Conservation (phyloP, 1,140 invertebrate species). For the Tetramorium parvispinum region DNA sequence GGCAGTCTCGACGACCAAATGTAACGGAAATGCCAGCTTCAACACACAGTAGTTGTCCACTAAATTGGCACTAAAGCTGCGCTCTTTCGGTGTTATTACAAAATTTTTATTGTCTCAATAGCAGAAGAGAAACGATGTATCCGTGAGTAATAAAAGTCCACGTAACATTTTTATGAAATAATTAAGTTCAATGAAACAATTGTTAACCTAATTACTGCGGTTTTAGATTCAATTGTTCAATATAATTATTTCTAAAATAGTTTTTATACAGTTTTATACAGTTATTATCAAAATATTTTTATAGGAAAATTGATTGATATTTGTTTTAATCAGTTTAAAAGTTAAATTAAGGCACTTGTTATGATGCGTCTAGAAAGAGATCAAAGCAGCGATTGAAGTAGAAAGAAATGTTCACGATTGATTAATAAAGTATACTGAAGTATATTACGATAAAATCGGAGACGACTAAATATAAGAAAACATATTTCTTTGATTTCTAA, state of each 20-base stretch:
- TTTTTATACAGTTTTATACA: neutral
- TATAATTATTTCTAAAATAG: neutral
- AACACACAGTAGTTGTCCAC: neutral
- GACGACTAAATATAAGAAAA: conserved; percentile 41
- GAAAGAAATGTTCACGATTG: conserved; percentile 27
- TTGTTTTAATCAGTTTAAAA: neutral
- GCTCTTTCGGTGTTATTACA: conserved; percentile 16
- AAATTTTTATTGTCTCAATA: neutral
- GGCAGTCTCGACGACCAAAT: neutral
- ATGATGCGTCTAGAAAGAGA: neutral
- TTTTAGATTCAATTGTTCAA: neutral
- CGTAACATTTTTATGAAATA: neutral
- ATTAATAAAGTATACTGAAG: conserved; percentile 32
- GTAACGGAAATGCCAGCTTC: neutral
- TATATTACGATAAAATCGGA: conserved; percentile 29
- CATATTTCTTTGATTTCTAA: conserved; percentile 46
- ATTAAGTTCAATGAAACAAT: conserved; percentile 1
- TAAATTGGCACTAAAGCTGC: conserved; percentile 27
- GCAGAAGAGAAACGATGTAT: neutral
- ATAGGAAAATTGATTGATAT: neutral
- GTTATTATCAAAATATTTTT: neutral
- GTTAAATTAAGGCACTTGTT: neutral
- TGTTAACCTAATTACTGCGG: neutral
- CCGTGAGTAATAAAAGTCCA: neutral
- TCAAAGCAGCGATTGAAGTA: neutral